Evolutionary conservation across 2,797 vertebrate genomes (phyloP).

Genomic region (Dicrostonyx torquatus): DNA sequence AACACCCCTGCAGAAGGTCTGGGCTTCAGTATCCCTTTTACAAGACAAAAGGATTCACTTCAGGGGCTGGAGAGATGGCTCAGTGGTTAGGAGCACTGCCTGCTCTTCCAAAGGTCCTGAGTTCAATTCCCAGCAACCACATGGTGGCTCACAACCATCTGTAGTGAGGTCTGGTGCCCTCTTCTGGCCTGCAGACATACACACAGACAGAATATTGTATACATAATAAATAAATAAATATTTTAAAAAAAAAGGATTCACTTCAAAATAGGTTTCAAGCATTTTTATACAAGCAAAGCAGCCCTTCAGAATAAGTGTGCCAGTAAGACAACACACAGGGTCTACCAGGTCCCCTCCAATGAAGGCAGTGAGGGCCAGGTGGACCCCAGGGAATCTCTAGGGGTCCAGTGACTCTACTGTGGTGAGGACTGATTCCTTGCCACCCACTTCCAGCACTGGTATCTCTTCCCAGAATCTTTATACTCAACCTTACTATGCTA

Average conservation of each 20-base stretch:
- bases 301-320: not conserved
- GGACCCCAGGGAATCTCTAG: not conserved
- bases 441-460: not conserved
- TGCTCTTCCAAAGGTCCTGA: too few species aligned
- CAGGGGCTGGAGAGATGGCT: too few species aligned
- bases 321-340: too few species aligned
- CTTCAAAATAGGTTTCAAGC: constrained; percentile 15
- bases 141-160: too few species aligned
- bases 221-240: too few species aligned
- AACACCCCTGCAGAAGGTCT: not conserved
- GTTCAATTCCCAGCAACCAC: too few species aligned
- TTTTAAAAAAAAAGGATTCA: not conserved
- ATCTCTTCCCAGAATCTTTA: not conserved
- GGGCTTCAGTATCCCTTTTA: not conserved
- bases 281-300: constrained; percentile 14
- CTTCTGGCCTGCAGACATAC: too few species aligned
- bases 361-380: not conserved
- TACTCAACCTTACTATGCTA: not conserved
- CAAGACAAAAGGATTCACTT: not conserved
- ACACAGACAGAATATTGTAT: too few species aligned
- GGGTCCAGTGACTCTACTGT: not conserved
- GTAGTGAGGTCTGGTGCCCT: too few species aligned
- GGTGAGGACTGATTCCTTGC: not conserved
- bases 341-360: not conserved
- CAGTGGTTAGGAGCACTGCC: too few species aligned